Base-by-base conservation (phyloP, 1,140 invertebrate species). In the Aphis craccivora region DNA sequence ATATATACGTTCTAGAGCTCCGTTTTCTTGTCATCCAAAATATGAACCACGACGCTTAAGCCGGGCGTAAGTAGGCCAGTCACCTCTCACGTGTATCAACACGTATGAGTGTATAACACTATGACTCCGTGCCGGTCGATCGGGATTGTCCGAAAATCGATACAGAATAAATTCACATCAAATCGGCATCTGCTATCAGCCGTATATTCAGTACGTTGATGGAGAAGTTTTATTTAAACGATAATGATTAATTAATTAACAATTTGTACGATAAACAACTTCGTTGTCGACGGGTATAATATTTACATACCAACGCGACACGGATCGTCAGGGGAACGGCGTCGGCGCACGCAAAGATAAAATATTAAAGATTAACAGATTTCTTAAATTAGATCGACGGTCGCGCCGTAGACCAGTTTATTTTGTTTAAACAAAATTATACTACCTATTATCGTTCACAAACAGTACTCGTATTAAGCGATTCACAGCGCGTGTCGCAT, bases 21-120 rank as follows among this genome's bases (percentile, higher is more conserved):
- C 11, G 11, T n/a, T 67, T 18, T n/a, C 4, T 5, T 30, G 30
- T 30, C 9, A 60, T 2, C 60, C 60, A 3, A n/a, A 67, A 60
- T 55, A 30, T 60, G 9, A 14, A n/a, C 30, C 30, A 14, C 5
- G 0, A n/a, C n/a, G 60, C 60, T n/a, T 67, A 30, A 18, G 5
- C 60, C n/a, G 30, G n/a, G 60, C 60, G 60, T 76, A 76, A 76
- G 60, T 76, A 76, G 60, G 60, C 60, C 60, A 76, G 5, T 76
- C 60, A n/a, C 14, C 60, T 76, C 60, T 76, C 60, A 76, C 60
- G 60, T 76, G 60, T 76, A n/a, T 76, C 60, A 76, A 76, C 60
- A n/a, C 30, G 30, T 76, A 76, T n/a, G 60, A 76, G 60, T 6
- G 60, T n/a, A n/a, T 30, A 14, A 76, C 60, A 18, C 14, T 22